A percentile compares a stretch with the other conserved stretches of the same genome.
Evolutionary conservation across 2,888 invertebrate genomes (phyloP).

Genomic region (Zaprionus obscuricornis): DNA sequence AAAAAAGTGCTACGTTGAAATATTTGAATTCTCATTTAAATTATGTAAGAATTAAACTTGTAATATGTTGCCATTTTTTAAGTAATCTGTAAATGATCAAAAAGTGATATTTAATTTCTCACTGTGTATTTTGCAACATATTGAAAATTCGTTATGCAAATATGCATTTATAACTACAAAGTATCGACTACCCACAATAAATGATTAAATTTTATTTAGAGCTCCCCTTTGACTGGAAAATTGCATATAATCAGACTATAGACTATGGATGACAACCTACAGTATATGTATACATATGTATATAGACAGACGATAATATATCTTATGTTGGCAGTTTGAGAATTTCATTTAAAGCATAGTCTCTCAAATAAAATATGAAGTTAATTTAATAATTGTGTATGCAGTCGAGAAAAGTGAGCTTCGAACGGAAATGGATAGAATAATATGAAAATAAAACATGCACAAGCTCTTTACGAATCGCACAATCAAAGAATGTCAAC

Average conservation of each 20-base stretch:
- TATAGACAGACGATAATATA: neutral
- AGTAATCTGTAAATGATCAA: no score
- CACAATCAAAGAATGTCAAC: slow-evolving; percentile 1
- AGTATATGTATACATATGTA: neutral
- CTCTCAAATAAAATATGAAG: no score
- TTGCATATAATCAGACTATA: neutral
- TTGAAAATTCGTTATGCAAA: slow-evolving; percentile 48
- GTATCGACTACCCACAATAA: slow-evolving; percentile 57
- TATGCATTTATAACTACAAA: slow-evolving; percentile 50
- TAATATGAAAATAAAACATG: slow-evolving; percentile 10
- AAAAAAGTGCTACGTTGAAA: no score
- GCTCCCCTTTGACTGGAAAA: neutral
- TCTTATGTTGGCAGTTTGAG: neutral
- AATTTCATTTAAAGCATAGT: neutral
- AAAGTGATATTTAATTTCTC: no score
- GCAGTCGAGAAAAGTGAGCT: neutral
- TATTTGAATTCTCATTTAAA: no score
- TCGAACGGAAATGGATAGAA: slow-evolving; percentile 8
- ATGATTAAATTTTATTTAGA: slow-evolving; percentile 40
- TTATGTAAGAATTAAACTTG: no score
- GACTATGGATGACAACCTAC: no score
- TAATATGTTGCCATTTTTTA: no score
- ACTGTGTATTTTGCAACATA: neutral
- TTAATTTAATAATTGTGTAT: neutral
- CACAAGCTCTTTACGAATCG: neutral